These are phyloP conservation scores for Meriones psammophilus DNA, from an alignment of 2,797 vertebrate genomes.

Conservation along the genomic window DNA sequence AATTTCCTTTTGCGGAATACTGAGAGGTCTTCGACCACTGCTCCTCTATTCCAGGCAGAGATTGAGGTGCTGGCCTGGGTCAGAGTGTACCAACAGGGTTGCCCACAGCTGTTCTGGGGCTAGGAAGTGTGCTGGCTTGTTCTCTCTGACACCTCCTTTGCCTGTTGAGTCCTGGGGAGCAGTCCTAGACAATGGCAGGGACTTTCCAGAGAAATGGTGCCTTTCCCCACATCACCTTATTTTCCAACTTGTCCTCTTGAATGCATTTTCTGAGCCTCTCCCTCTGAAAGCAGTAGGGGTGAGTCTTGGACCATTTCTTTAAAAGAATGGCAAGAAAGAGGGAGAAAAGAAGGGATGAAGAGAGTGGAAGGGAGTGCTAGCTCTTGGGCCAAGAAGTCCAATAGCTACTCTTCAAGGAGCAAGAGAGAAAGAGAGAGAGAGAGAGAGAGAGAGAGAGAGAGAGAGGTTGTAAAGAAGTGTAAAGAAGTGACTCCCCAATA, in stretches of 20 bases:
- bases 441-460: not conserved
- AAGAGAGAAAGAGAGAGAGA: not conserved
- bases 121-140: not conserved
- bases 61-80: not conserved
- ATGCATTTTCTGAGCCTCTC: not conserved
- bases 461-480: not conserved
- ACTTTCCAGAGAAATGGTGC: not conserved
- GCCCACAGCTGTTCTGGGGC: not conserved
- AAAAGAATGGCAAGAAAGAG: not conserved
- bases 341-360: too few species aligned
- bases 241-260: constrained; percentile 17
- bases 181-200: not conserved
- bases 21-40: not conserved
- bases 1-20: constrained; percentile 17
- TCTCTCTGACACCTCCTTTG: not conserved
- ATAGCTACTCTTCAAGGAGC: constrained; percentile 42
- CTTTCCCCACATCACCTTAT: not conserved
- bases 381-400: constrained; percentile 29
- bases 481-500: constrained; percentile 71
- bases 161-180: not conserved
- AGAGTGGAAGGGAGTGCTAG: not conserved
- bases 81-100: not conserved
- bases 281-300: constrained; percentile 30
- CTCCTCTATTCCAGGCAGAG: not conserved
- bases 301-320: constrained; percentile 41